Percentiles rank a stretch among this genome's conserved stretches.
Conservation (phyloP, 1,140 invertebrate species). For the Sarcophaga peregrina region DNA sequence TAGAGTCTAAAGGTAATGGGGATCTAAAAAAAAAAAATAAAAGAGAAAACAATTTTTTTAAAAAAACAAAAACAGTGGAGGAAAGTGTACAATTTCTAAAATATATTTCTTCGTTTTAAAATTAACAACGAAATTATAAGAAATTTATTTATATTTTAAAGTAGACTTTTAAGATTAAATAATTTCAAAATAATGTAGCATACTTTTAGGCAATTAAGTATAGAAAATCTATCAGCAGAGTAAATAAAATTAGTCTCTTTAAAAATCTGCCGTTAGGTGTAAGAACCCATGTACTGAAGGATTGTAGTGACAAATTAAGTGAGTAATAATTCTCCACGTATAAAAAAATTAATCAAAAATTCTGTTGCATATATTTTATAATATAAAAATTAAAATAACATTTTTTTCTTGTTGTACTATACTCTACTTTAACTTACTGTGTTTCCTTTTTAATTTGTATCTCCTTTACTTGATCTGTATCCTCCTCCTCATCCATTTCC, state of each 20-base stretch:
- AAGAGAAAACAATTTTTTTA: slow-evolving; percentile 36
- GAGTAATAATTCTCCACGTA: too few relatives aligned
- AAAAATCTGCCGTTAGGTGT: too few relatives aligned
- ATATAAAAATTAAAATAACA: too few relatives aligned
- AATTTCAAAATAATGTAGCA: background rate
- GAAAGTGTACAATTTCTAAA: background rate
- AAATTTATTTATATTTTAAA: background rate
- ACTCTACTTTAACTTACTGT: slow-evolving; percentile 55
- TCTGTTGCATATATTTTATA: too few relatives aligned
- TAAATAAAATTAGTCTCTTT: too few relatives aligned
- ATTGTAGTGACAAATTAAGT: too few relatives aligned
- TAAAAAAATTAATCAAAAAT: too few relatives aligned
- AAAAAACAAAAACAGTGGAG: slow-evolving; percentile 14
- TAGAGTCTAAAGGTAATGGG: slow-evolving; percentile 60
- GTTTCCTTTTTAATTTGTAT: slow-evolving; percentile 65
- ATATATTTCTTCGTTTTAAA: background rate
- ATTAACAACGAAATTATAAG: background rate
- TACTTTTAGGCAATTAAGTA: slow-evolving; percentile 8
- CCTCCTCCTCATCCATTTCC: slow-evolving; percentile 47
- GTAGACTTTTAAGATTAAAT: background rate
- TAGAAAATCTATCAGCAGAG: background rate
- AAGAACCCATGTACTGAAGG: too few relatives aligned
- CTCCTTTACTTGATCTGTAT: slow-evolving; percentile 45
- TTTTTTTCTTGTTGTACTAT: background rate
- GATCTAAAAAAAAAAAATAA: slow-evolving; percentile 50